These are phyloP conservation scores for Molorchus minor DNA, from an alignment of 2,888 invertebrate genomes.

Conservation along the genomic window DNA sequence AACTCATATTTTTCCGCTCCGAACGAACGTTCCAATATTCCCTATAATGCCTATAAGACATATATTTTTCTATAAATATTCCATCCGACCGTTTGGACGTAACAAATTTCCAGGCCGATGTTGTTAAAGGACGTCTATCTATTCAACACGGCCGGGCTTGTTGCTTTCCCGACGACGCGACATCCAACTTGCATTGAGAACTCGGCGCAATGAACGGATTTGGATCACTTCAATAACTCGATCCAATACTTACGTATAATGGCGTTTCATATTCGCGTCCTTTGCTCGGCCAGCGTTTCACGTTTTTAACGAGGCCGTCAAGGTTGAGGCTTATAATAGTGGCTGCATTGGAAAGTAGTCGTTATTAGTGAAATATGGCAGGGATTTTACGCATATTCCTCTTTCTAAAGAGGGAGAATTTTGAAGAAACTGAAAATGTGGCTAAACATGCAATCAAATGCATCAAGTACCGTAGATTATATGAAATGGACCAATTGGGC, in stretches of 20 bases:
- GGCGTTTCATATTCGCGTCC: constrained; percentile 9
- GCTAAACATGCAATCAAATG: too few species aligned
- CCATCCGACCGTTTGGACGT: constrained; percentile 3
- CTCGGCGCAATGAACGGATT: constrained; percentile 12
- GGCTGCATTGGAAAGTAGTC: constrained; percentile 2
- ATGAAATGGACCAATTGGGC: too few species aligned
- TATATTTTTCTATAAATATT: background rate
- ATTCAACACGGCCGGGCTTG: constrained; percentile 13
- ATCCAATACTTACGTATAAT: constrained; percentile 7
- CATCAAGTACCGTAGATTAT: too few species aligned
- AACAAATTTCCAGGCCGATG: constrained; percentile 3
- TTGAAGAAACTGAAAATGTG: too few species aligned
- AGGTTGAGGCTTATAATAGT: background rate
- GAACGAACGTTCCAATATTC: constrained; percentile 8
- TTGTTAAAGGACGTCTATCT: constrained; percentile 13
- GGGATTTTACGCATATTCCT: too few species aligned
- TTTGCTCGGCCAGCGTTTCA: constrained; percentile 4
- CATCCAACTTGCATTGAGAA: constrained; percentile 10
- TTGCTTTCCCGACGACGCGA: constrained; percentile 4
- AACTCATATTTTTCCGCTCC: constrained; percentile 3
- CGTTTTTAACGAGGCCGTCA: constrained; percentile 1
- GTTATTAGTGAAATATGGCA: constrained; percentile 10
- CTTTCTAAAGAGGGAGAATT: too few species aligned
- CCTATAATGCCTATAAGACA: too few species aligned
- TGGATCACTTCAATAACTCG: constrained; percentile 20